Base-by-base conservation (phyloP, 1,140 invertebrate species). In the Macrobrachium nipponense region DNA sequence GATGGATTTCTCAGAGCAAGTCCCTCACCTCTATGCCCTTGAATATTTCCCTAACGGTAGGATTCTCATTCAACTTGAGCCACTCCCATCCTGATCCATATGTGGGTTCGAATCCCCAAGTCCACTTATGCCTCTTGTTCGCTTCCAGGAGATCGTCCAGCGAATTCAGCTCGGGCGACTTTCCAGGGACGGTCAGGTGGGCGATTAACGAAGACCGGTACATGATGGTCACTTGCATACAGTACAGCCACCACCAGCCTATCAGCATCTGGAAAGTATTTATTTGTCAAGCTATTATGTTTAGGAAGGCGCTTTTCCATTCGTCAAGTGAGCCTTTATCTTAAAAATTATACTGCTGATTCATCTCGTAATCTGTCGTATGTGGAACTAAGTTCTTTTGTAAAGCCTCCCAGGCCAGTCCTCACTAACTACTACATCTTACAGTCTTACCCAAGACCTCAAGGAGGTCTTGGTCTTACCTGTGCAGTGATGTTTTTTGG, bases 231-330 rank as follows among this genome's bases (percentile, higher is more conserved):
- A 86, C 51, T n/a, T 80, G 77, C 84, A 86, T 86, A 59, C 84
- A 86, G 70, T 73, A 86, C 66, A 86, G 64, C 84, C 84, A 86
- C 84, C 84, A 86, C 84, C 84, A 86, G 20, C 84, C 84, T 20
- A 86, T 51, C 66, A 86, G 17, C 84, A 86, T 86, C 84, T 86
- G 84, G 14, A 27, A 62, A 20, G 27, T 20, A 12, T 36, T 36
- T 36, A 36, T 36, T 36, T 36, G 27, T 36, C 27, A 36, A 36
- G 27, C 27, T 36, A 36, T 36, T 36, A 36, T 36, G 1, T 36
- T 36, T 36, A 36, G 27, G 27, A 36, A 36, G 27, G 27, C 4
- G 1, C 4, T 36, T 36, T 36, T 36, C 27, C 27, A 4, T 36
- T 36, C 27, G 27, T 36, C 27, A 36, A 36, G 27, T 36, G 27